Base-by-base conservation (phyloP, 2,113 vertebrate species). In the Heterocephalus glaber region DNA sequence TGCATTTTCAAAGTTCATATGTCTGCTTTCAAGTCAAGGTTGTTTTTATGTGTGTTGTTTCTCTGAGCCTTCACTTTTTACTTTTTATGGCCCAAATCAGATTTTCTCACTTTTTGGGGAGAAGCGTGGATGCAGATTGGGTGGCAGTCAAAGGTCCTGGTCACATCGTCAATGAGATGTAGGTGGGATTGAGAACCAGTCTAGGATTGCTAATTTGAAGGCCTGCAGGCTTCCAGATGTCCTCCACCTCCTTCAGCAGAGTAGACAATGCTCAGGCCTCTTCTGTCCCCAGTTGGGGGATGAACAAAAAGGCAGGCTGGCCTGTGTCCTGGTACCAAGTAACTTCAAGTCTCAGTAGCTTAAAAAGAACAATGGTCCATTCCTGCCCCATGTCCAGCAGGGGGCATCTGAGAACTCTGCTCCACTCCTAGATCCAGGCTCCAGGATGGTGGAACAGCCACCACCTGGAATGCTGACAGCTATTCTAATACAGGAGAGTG, bases 1-100 rank as follows among this genome's bases (percentile, higher is more conserved):
- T 89, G 56, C 66, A 82, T 91, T 94, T 95, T 96, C 66, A 94
- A 92, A 94, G 83, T 66, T 91, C 86, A 49, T 61, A 60, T 44
- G 72, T 90, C 89, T 86, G 86, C 83, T 89, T 77, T 33, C 20
- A 61, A 93, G 61, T 56, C 33, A 81, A 77, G 60, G 26, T 30
- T 60, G 33, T 80, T 63, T 70, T 52, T 33, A 44, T 6, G 44
- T 17, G 5, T 44, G 58, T n/a, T 56, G 7, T 84, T 52, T 94
- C 85, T 90, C 91, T 47, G 30, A 28, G 30, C 35, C 81, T 68
- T 90, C 35, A 2, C 33, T 86, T 90, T 56, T 89, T 30, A 28
- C 38, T 80, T 65, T 88, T 52, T 38, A 74, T 70, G 3, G 13
- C 17, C 24, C 5, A 56, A 44, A 84, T 66, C 28, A 63, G 63